phyloP scores from a whole-genome alignment of 2,113 vertebrate genomes.

The Talpa occidentalis region DNA sequence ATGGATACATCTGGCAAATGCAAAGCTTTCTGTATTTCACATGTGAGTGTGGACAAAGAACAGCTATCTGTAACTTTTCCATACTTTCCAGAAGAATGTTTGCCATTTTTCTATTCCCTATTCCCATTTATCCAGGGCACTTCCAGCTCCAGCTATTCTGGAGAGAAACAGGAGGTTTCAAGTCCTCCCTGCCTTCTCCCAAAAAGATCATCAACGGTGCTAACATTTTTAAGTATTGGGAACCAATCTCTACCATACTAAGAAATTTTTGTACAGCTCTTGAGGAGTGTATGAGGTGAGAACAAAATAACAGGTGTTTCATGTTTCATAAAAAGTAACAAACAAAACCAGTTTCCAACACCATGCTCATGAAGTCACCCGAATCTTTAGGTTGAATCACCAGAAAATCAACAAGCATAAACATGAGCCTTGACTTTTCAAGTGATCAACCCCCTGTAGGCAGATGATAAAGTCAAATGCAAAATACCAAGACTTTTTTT shows the following conservation, averaged over 20 bases:
- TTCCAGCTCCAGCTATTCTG: not conserved
- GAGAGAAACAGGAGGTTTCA: slow-evolving; percentile 3
- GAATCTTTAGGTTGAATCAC: slow-evolving; percentile 40
- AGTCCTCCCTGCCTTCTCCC: not conserved
- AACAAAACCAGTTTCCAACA: slow-evolving; percentile 41
- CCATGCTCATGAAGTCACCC: not conserved
- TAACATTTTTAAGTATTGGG: not conserved
- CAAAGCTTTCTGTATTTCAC: slow-evolving; percentile 6
- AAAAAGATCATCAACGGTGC: not conserved
- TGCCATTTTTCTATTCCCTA: not conserved
- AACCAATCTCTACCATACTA: not conserved
- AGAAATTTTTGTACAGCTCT: not conserved
- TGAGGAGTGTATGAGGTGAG: not conserved
- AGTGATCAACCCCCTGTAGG: slow-evolving; percentile 5
- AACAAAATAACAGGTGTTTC: slow-evolving; percentile 49
- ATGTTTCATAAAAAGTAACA: not conserved
- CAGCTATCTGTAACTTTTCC: not conserved
- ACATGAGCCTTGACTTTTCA: slow-evolving; percentile 47
- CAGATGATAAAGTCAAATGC: slow-evolving; percentile 47
- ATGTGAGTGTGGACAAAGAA: slow-evolving; percentile 22
- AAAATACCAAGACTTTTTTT: not conserved
- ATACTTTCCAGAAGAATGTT: not conserved
- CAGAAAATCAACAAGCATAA: slow-evolving; percentile 42
- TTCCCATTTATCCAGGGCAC: not conserved
- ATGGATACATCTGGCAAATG: not conserved